A percentile compares a stretch with the other conserved stretches of the same genome.
Evolutionary conservation across 23 tunicate species (phyloP).

Genomic region (Styela clava): DNA sequence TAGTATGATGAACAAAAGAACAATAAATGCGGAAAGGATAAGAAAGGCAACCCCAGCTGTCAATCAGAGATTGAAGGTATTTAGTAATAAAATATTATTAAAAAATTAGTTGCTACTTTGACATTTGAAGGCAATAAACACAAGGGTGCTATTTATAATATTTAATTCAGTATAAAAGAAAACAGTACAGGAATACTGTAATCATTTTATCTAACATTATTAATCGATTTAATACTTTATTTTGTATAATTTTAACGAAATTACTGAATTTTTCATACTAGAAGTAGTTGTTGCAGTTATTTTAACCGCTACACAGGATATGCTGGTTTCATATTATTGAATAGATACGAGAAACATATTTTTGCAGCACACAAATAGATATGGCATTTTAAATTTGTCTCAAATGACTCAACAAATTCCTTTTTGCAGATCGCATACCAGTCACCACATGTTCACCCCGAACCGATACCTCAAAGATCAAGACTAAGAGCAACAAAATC

Average conservation of each 20-base stretch:
- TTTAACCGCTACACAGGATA: too few relatives aligned
- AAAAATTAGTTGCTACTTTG: background rate
- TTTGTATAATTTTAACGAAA: too few relatives aligned
- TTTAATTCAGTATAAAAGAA: background rate
- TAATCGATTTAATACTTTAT: too few relatives aligned
- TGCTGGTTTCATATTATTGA: too few relatives aligned
- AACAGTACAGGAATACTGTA: background rate
- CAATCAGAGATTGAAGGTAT: background rate
- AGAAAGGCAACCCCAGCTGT: background rate
- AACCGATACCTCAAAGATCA: conserved; percentile 6
- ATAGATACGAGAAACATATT: too few relatives aligned
- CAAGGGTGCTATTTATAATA: background rate
- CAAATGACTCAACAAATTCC: too few relatives aligned
- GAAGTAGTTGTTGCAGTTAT: too few relatives aligned
- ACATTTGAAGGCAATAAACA: background rate
- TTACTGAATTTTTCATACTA: too few relatives aligned
- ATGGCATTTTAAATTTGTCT: too few relatives aligned
- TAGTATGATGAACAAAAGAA: background rate
- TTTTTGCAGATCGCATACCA: conserved; percentile 2
- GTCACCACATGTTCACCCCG: background rate
- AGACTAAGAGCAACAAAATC: conserved; percentile 6
- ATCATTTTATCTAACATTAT: too few relatives aligned
- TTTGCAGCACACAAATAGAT: too few relatives aligned
- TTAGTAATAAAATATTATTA: background rate
- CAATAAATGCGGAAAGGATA: background rate